Evolutionary conservation across 1,140 invertebrate species (phyloP).

Genomic region (Trichomalopsis sarcophagae): DNA sequence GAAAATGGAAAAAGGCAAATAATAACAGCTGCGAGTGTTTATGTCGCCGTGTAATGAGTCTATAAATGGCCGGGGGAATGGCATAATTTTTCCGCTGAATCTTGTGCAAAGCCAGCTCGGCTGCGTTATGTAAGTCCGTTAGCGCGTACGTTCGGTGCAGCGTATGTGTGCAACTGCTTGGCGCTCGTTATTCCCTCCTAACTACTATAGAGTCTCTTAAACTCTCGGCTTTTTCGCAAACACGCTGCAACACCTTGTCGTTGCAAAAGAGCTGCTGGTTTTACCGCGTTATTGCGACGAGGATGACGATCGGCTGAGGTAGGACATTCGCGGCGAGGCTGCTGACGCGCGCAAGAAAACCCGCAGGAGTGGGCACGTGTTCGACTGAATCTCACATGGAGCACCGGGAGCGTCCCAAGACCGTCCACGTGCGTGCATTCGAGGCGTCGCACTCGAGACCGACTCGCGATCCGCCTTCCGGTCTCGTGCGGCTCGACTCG

Average conservation of each 20-base stretch:
- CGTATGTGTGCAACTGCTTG: not conserved
- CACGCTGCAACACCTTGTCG: too few relatives aligned
- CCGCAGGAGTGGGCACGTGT: not conserved
- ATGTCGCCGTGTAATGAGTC: not conserved
- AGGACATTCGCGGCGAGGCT: not conserved
- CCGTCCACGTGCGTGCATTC: too few relatives aligned
- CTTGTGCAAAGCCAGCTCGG: constrained; percentile 5
- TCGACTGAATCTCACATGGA: not conserved
- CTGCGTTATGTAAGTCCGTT: constrained; percentile 18
- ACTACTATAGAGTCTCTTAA: not conserved
- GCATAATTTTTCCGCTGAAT: constrained; percentile 20
- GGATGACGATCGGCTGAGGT: not conserved
- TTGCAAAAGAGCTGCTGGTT: too few relatives aligned
- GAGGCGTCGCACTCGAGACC: too few relatives aligned
- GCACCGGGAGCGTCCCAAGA: too few relatives aligned
- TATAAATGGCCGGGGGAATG: not conserved
- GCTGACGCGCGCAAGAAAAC: not conserved
- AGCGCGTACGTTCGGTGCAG: not conserved
- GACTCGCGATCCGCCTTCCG: too few relatives aligned
- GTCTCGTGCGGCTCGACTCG: too few relatives aligned
- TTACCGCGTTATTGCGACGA: too few relatives aligned
- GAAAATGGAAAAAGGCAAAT: not conserved
- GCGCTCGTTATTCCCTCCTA: not conserved
- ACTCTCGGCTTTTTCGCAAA: not conserved
- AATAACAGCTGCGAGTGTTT: not conserved